These are phyloP conservation scores for Accipiter virgatus DNA, from an alignment of 2,113 vertebrate genomes.

Conservation along the genomic window DNA sequence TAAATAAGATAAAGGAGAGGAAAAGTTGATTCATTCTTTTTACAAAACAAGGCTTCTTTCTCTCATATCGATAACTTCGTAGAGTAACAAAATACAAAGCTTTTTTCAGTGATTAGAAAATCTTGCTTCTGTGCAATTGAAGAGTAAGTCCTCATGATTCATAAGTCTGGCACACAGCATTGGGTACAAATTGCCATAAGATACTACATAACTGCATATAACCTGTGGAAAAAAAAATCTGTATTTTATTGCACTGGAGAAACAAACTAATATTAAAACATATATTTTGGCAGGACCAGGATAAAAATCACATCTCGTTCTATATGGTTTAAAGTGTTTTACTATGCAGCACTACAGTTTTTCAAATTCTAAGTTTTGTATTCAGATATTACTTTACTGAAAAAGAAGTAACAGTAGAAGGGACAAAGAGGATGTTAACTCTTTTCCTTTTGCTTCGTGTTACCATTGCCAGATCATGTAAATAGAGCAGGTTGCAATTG, in stretches of 20 bases:
- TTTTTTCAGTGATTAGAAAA: neutral
- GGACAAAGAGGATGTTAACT: neutral
- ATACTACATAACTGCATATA: neutral
- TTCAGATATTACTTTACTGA: neutral
- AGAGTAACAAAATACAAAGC: neutral
- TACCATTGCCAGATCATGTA: neutral
- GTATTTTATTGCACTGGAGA: neutral
- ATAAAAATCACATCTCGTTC: neutral
- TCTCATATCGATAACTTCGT: neutral
- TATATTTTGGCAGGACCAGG: neutral
- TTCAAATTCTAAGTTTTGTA: neutral
- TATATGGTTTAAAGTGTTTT: neutral
- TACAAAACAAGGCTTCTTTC: conserved; percentile 5
- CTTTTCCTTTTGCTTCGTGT: neutral
- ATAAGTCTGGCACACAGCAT: neutral
- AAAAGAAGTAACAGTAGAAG: neutral
- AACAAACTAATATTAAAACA: neutral
- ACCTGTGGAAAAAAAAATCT: neutral
- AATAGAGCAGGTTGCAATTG: neutral
- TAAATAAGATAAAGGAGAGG: conserved; percentile 36
- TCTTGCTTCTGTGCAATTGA: neutral
- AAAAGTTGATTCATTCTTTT: conserved; percentile 46
- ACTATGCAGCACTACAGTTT: neutral
- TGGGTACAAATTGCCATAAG: neutral
- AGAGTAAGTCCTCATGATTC: neutral